These are phyloP conservation scores for Pachliopta kotzebuea DNA, from an alignment of 2,888 invertebrate genomes.

Conservation along the genomic window DNA sequence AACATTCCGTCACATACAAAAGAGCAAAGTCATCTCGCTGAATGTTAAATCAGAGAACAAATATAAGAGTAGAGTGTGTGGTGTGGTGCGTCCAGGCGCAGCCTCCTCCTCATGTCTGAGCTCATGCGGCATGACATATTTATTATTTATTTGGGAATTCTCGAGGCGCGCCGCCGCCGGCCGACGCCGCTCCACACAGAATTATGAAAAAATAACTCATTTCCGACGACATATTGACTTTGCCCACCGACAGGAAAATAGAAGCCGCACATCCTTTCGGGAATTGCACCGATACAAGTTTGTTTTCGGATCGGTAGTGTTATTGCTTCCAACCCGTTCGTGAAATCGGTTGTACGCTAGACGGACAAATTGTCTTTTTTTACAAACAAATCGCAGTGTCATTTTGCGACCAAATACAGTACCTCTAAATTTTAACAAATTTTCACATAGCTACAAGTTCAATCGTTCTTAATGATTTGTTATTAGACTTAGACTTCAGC, in stretches of 20 bases:
- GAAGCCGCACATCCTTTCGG: conserved; percentile 57
- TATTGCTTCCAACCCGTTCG: conserved; percentile 31
- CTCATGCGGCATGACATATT: conserved; percentile 61
- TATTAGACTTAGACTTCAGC: too few relatives aligned
- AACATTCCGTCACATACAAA: conserved; percentile 33
- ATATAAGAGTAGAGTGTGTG: conserved; percentile 42
- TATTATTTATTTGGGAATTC: conserved; percentile 80
- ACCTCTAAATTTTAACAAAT: too few relatives aligned
- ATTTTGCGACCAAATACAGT: not conserved
- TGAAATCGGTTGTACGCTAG: not conserved
- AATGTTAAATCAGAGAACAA: conserved; percentile 59
- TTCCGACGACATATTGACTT: conserved; percentile 74
- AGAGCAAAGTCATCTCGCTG: conserved; percentile 42
- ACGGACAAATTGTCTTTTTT: not conserved
- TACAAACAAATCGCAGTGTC: not conserved
- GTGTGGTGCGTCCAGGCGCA: conserved; percentile 43
- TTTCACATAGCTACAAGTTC: too few relatives aligned
- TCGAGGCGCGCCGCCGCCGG: conserved; percentile 42
- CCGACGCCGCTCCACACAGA: conserved; percentile 42
- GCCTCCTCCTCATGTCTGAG: conserved; percentile 36
- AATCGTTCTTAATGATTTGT: too few relatives aligned
- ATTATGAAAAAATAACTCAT: conserved; percentile 78
- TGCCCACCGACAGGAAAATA: conserved; percentile 56
- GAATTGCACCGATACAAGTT: conserved; percentile 61
- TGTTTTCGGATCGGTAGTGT: conserved; percentile 36